A percentile compares a stretch with the other conserved stretches of the same genome.
Evolutionary conservation across 1,140 invertebrate species (phyloP).

Genomic region (Xylocopa sonorina): DNA sequence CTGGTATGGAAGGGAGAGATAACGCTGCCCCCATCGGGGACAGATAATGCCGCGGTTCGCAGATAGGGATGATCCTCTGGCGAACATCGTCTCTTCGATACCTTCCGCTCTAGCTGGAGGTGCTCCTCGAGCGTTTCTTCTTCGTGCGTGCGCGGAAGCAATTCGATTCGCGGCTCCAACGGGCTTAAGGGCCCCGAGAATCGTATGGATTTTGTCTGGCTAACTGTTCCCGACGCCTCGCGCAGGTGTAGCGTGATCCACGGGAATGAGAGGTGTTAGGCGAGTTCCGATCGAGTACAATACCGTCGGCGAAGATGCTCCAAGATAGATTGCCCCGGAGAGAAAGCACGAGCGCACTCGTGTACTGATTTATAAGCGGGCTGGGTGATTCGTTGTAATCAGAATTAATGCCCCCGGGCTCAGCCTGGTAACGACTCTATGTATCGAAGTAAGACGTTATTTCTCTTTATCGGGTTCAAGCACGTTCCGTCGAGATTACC

Average conservation of each 20-base stretch:
- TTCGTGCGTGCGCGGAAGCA: not conserved
- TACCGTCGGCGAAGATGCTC: not conserved
- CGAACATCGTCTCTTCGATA: not conserved
- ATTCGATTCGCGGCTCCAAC: not conserved
- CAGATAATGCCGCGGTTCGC: not conserved
- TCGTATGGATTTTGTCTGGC: not conserved
- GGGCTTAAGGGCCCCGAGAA: not conserved
- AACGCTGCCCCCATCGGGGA: too few relatives aligned
- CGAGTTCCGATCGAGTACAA: not conserved
- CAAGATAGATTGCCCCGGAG: not conserved
- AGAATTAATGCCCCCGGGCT: constrained; percentile 5
- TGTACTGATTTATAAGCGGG: constrained; percentile 35
- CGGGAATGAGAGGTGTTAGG: not conserved
- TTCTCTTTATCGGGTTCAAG: constrained; percentile 24
- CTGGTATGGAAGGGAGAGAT: not conserved
- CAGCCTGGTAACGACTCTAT: not conserved
- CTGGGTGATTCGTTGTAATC: constrained; percentile 12
- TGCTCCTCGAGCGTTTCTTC: too few relatives aligned
- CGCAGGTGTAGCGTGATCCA: not conserved
- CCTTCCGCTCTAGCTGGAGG: not conserved
- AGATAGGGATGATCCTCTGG: constrained; percentile 14
- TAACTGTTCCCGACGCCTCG: not conserved
- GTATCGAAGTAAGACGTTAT: constrained; percentile 8
- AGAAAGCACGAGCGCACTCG: not conserved
- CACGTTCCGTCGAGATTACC: not conserved